Percentiles rank a stretch among this genome's conserved stretches.
Conservation (phyloP, 2,888 invertebrate species). For the Neria commutata region DNA sequence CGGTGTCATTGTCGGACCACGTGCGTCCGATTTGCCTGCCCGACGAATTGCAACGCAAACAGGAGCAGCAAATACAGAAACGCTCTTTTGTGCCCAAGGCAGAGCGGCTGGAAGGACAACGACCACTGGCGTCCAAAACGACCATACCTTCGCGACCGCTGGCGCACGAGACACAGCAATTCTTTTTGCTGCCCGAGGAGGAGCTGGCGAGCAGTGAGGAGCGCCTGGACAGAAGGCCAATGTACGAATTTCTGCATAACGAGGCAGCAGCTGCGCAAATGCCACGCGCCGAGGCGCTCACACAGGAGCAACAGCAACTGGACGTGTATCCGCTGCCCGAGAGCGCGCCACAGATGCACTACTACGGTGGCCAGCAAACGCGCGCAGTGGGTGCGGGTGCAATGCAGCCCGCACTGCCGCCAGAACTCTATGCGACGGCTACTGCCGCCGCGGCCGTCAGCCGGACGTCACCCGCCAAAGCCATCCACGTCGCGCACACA, state of each 20-base stretch:
- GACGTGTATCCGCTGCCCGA: constrained; percentile 56
- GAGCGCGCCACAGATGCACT: constrained; percentile 56
- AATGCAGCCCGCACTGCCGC: constrained; percentile 16
- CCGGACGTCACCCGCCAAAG: constrained; percentile 13
- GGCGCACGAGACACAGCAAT: constrained; percentile 57
- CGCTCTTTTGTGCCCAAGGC: constrained; percentile 55
- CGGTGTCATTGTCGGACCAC: constrained; percentile 79
- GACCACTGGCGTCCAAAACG: constrained; percentile 20
- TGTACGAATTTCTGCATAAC: constrained; percentile 35
- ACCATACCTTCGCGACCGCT: constrained; percentile 34
- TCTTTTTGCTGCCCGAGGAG: constrained; percentile 51
- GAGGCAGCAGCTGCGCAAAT: constrained; percentile 46
- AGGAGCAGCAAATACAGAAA: constrained; percentile 45
- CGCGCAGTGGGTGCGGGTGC: constrained; percentile 21
- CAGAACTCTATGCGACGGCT: background rate
- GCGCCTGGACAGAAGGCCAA: too few relatives aligned
- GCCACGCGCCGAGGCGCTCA: constrained; percentile 56
- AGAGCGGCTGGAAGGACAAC: constrained; percentile 49
- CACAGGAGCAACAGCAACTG: constrained; percentile 33
- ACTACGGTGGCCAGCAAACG: constrained; percentile 27
- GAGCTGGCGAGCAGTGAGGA: constrained; percentile 3
- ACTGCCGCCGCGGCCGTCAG: background rate
- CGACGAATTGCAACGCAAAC: constrained; percentile 62
- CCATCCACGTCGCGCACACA: constrained; percentile 10
- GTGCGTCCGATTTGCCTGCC: constrained; percentile 83